Percentiles rank a stretch among this genome's conserved stretches.
Evolutionary conservation across 2,797 vertebrate species (phyloP).

Genomic region (Chloroceryle inda): DNA sequence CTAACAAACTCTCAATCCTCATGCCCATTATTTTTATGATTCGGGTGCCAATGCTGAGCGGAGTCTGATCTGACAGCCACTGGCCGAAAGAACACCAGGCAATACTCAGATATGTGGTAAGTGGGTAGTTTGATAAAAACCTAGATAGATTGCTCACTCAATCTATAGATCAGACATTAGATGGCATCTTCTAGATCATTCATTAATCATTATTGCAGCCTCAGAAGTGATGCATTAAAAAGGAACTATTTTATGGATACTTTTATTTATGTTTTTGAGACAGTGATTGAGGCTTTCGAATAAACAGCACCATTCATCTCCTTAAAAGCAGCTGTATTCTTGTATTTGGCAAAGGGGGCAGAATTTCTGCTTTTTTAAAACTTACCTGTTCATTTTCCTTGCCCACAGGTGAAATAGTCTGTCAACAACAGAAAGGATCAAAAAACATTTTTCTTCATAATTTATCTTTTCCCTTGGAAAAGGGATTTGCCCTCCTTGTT

Average conservation of each 20-base stretch:
- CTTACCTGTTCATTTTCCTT: background rate
- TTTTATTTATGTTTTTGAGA: background rate
- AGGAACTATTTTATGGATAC: background rate
- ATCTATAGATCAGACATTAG: fast-evolving
- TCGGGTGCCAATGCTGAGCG: background rate
- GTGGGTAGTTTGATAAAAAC: background rate
- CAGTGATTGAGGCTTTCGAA: background rate
- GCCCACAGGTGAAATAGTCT: background rate
- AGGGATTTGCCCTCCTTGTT: background rate
- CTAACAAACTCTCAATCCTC: background rate
- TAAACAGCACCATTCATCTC: background rate
- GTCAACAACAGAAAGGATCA: background rate
- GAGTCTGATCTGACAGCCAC: background rate
- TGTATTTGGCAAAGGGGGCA: background rate
- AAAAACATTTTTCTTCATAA: background rate
- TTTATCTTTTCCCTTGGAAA: background rate
- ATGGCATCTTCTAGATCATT: background rate
- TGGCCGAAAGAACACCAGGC: background rate
- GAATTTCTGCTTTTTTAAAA: background rate
- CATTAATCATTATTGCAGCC: background rate
- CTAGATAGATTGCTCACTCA: background rate
- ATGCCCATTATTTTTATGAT: background rate
- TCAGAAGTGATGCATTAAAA: background rate
- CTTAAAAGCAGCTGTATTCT: background rate
- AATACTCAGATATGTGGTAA: background rate